phyloP scores from a whole-genome alignment of 2,888 invertebrate species.

The Pyrochroa serraticornis region DNA sequence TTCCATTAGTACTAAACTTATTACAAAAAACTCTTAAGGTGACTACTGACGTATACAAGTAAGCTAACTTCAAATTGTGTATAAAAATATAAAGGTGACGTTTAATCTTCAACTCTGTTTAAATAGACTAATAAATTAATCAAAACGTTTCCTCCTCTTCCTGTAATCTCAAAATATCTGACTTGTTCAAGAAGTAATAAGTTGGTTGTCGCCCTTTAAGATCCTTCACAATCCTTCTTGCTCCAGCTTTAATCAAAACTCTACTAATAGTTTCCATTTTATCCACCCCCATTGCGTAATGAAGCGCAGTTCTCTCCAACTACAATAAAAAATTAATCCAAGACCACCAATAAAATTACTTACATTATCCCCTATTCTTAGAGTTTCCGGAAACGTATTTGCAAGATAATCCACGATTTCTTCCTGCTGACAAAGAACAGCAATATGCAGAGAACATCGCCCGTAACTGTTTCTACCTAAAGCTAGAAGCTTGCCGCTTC shows the following conservation, averaged over 20 bases:
- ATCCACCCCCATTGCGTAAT: conserved; percentile 90
- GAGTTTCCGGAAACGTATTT: conserved; percentile 72
- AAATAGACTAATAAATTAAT: conserved; percentile 15
- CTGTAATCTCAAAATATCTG: conserved; percentile 82
- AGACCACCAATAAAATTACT: conserved; percentile 50
- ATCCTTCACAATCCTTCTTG: conserved; percentile 83
- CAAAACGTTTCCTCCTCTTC: conserved; percentile 79
- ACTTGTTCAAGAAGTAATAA: conserved; percentile 92
- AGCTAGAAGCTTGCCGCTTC: conserved; percentile 63
- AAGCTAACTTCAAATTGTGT: conserved; percentile 14
- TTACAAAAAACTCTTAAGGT: conserved; percentile 13
- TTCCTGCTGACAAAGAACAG: conserved; percentile 81
- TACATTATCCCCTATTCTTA: conserved; percentile 85
- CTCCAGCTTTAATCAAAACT: conserved; percentile 81
- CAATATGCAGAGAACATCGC: conserved; percentile 83
- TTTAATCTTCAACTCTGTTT: conserved; percentile 2
- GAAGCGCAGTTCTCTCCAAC: conserved; percentile 86
- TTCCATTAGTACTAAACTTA: neutral
- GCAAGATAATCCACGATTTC: conserved; percentile 81
- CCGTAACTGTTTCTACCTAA: conserved; percentile 73
- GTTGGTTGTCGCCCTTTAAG: conserved; percentile 87
- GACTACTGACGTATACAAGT: conserved; percentile 7
- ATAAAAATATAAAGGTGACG: conserved; percentile 28
- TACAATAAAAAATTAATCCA: conserved; percentile 54
- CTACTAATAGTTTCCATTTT: conserved; percentile 81